Evolutionary conservation across 2,888 invertebrate genomes (phyloP).

Genomic region (Gasteruption jaculator): DNA sequence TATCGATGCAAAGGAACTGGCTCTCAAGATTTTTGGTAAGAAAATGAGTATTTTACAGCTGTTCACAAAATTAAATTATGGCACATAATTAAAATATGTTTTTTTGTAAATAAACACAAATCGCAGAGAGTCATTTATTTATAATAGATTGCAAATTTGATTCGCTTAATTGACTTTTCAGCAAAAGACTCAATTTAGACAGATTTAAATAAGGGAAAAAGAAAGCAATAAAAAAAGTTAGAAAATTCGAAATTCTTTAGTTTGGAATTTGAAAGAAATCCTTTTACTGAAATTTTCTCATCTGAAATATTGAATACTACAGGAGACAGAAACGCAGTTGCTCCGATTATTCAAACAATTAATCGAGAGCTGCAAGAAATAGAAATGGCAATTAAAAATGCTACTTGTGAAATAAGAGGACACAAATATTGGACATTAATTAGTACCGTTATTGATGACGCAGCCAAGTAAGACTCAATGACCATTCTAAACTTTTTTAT

Average conservation of each 20-base stretch:
- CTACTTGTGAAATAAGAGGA: constrained; percentile 39
- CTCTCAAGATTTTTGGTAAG: constrained; percentile 32
- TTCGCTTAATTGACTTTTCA: no score
- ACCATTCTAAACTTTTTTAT: no score
- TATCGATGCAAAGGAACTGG: constrained; percentile 20
- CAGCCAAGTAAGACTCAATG: constrained; percentile 24
- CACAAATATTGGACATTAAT: constrained; percentile 37
- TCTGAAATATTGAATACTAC: no score
- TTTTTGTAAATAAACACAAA: no score
- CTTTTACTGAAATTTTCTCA: no score
- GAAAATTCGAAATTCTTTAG: not conserved
- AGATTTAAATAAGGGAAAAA: no score
- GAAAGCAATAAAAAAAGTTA: not conserved
- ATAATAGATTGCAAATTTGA: no score
- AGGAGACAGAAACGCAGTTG: no score
- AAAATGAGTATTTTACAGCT: no score
- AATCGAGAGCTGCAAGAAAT: constrained; percentile 34
- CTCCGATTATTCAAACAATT: no score
- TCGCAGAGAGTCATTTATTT: no score
- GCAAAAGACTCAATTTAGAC: no score
- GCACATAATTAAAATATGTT: not conserved
- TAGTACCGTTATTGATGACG: constrained; percentile 29
- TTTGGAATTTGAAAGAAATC: constrained; percentile 4
- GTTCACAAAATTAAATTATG: not conserved
- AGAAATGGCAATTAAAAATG: constrained; percentile 34